Conservation (phyloP, 2,113 vertebrate genomes). For the Prunella fulvescens region DNA sequence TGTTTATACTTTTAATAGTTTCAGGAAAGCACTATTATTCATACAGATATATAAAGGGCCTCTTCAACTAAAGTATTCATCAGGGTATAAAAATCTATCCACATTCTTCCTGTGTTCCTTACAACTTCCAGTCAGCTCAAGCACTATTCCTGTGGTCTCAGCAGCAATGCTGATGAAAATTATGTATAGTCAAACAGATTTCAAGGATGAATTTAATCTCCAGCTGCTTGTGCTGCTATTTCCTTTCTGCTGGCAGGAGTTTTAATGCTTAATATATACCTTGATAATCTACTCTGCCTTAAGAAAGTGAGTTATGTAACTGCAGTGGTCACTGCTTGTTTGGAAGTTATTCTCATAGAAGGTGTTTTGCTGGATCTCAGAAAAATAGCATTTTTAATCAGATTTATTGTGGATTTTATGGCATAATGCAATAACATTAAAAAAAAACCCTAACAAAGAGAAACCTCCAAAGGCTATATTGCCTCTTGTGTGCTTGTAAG, state of each 20-base stretch:
- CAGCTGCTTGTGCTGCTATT: background rate
- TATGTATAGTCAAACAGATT: background rate
- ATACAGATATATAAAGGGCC: background rate
- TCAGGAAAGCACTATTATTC: background rate
- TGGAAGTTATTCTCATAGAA: background rate
- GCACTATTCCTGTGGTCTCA: background rate
- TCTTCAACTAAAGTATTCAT: background rate
- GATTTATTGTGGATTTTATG: background rate
- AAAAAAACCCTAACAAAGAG: background rate
- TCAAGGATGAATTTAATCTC: background rate
- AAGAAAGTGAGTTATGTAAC: background rate
- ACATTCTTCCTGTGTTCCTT: background rate
- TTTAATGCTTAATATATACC: background rate
- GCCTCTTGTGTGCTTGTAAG: background rate
- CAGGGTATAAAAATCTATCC: background rate
- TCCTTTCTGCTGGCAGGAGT: background rate
- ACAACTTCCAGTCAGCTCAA: background rate
- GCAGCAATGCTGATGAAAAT: background rate
- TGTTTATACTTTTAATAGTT: too few species aligned
- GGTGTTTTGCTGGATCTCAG: background rate
- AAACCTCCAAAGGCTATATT: background rate
- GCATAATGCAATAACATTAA: background rate
- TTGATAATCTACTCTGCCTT: background rate
- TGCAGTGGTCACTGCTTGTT: background rate
- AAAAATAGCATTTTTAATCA: background rate